A percentile compares a stretch with the other conserved stretches of the same genome.
Evolutionary conservation across 2,797 vertebrate species (phyloP).

Genomic region (Aldrovandia affinis): DNA sequence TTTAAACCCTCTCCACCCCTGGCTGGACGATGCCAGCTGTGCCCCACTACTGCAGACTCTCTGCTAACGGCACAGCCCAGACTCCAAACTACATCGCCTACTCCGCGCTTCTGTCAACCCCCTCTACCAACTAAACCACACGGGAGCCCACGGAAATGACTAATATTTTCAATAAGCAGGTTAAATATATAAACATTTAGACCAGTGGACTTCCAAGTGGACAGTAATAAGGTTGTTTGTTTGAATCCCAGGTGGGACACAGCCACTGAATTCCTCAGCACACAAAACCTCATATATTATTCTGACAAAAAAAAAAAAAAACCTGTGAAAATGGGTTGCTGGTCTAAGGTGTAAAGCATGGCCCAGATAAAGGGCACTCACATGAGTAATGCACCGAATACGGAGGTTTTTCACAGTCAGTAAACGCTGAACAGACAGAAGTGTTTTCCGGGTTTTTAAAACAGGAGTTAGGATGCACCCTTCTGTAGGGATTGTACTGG

Average conservation of each 20-base stretch:
- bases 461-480: not conserved
- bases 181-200: not conserved
- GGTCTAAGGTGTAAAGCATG: not conserved
- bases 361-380: not conserved
- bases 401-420: not conserved
- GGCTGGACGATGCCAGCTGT: not conserved
- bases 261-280: not conserved
- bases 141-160: not conserved
- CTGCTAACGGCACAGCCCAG: not conserved
- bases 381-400: not conserved
- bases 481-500: constrained; percentile 16
- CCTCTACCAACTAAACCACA: not conserved
- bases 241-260: not conserved
- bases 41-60: not conserved
- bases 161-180: not conserved
- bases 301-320: not conserved
- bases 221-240: too few species aligned
- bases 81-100: not conserved
- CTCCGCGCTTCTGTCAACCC: not conserved
- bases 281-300: not conserved
- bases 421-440: constrained; percentile 17
- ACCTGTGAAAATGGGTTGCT: not conserved
- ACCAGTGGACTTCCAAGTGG: not conserved
- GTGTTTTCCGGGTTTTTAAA: constrained; percentile 15
- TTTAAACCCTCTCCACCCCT: not conserved